A percentile compares a stretch with the other conserved stretches of the same genome.
Evolutionary conservation across 1,140 invertebrate genomes (phyloP).

Genomic region (Cheumatopsyche charites): DNA sequence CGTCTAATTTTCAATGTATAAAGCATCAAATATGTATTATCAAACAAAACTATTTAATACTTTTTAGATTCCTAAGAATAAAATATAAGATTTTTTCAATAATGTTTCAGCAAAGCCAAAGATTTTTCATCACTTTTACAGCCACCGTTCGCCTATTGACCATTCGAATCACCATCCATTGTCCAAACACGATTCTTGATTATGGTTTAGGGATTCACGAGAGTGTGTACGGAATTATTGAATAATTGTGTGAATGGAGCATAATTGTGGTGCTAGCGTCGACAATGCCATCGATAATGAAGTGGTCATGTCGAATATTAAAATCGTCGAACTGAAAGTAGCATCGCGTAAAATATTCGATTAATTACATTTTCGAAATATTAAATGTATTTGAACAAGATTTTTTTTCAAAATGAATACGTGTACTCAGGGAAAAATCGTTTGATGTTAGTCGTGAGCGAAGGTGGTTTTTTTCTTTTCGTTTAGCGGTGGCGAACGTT

Average conservation of each 20-base stretch:
- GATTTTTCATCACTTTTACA: too few relatives aligned
- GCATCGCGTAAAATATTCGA: background rate
- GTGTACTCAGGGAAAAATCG: too few relatives aligned
- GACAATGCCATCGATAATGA: conserved; percentile 15
- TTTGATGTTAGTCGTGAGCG: background rate
- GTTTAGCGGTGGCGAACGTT: conserved; percentile 4
- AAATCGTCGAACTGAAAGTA: background rate
- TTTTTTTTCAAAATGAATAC: too few relatives aligned
- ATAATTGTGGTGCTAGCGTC: conserved; percentile 3
- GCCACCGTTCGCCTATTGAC: background rate
- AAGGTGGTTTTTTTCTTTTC: background rate
- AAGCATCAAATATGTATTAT: too few relatives aligned
- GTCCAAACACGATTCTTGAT: conserved; percentile 45
- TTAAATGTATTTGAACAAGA: too few relatives aligned
- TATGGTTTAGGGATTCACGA: conserved; percentile 22
- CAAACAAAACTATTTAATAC: too few relatives aligned
- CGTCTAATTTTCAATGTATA: too few relatives aligned
- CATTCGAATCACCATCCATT: conserved; percentile 31
- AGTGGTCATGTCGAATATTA: background rate
- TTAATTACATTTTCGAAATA: too few relatives aligned
- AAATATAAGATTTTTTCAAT: too few relatives aligned
- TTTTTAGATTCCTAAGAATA: too few relatives aligned
- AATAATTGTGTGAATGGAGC: background rate
- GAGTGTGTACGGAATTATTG: background rate
- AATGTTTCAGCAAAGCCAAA: too few relatives aligned